These are phyloP conservation scores for Cheirogaleus major DNA, from an alignment of 2,797 vertebrate species.

Conservation along the genomic window DNA sequence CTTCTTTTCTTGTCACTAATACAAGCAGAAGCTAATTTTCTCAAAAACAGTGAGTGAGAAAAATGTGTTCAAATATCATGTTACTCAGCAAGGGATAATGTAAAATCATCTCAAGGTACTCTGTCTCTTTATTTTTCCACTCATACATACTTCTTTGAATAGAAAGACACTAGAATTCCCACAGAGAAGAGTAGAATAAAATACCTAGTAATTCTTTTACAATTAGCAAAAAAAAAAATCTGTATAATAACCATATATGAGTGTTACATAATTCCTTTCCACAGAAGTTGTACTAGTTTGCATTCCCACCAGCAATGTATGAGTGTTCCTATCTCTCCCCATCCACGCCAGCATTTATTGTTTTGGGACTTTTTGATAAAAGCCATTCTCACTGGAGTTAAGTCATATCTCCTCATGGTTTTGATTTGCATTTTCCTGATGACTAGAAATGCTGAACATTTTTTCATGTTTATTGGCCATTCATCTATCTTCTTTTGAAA, in stretches of 20 bases:
- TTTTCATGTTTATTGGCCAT: too few relatives aligned
- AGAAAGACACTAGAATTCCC: neutral
- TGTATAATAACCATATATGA: neutral
- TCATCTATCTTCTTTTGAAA: too few relatives aligned
- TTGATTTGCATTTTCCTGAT: too few relatives aligned
- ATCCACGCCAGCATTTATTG: too few relatives aligned
- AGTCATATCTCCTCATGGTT: too few relatives aligned
- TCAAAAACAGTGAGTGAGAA: neutral
- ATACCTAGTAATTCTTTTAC: neutral
- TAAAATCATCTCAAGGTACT: neutral
- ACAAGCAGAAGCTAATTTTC: neutral
- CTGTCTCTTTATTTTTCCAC: neutral
- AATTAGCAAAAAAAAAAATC: neutral
- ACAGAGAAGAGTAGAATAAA: neutral
- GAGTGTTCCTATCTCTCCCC: too few relatives aligned
- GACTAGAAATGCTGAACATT: too few relatives aligned
- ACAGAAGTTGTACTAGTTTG: too few relatives aligned
- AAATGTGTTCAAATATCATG: neutral
- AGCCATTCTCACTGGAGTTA: too few relatives aligned
- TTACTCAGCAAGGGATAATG: neutral
- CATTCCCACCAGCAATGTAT: too few relatives aligned
- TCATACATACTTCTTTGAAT: neutral
- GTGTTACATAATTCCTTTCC: neutral
- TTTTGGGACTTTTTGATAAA: too few relatives aligned
- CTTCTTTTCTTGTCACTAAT: neutral